Conservation (phyloP, 2,888 invertebrate genomes). For the Thera britannica region DNA sequence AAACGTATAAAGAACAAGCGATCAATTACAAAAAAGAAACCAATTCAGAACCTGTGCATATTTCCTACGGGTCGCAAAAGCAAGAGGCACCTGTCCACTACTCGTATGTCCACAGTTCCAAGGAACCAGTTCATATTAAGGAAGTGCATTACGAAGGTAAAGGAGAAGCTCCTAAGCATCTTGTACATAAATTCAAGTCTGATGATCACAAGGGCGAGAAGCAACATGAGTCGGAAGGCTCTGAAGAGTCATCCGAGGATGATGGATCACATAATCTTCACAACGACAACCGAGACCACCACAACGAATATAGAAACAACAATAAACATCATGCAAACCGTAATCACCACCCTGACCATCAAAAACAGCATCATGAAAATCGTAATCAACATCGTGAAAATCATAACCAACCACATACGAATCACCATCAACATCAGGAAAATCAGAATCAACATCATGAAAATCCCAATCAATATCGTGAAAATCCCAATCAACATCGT, state of each 20-base stretch:
- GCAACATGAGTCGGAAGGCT: slow-evolving; percentile 38
- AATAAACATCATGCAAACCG: slow-evolving; percentile 29
- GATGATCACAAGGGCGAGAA: slow-evolving; percentile 48
- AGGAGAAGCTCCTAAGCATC: slow-evolving; percentile 60
- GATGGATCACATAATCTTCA: slow-evolving; percentile 41
- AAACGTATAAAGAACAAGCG: slow-evolving; percentile 70
- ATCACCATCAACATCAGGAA: slow-evolving; percentile 19
- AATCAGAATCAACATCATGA: slow-evolving; percentile 17
- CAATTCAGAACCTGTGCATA: slow-evolving; percentile 63
- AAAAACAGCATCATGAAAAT: background rate
- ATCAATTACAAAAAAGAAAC: slow-evolving; percentile 73
- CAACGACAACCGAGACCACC: slow-evolving; percentile 27
- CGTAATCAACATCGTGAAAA: slow-evolving; percentile 12
- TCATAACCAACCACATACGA: slow-evolving; percentile 20
- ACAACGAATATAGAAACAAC: slow-evolving; percentile 15
- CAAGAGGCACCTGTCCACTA: slow-evolving; percentile 68
- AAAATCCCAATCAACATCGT: too few species aligned
- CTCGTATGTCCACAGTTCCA: slow-evolving; percentile 57
- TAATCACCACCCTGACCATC: background rate
- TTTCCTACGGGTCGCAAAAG: slow-evolving; percentile 63
- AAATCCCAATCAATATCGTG: too few species aligned
- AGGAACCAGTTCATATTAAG: slow-evolving; percentile 60
- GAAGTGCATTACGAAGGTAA: slow-evolving; percentile 58
- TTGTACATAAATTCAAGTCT: slow-evolving; percentile 61
- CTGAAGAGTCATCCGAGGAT: slow-evolving; percentile 43